Evolutionary conservation across 2,888 invertebrate genomes (phyloP).

Genomic region (Cephus runcator): DNA sequence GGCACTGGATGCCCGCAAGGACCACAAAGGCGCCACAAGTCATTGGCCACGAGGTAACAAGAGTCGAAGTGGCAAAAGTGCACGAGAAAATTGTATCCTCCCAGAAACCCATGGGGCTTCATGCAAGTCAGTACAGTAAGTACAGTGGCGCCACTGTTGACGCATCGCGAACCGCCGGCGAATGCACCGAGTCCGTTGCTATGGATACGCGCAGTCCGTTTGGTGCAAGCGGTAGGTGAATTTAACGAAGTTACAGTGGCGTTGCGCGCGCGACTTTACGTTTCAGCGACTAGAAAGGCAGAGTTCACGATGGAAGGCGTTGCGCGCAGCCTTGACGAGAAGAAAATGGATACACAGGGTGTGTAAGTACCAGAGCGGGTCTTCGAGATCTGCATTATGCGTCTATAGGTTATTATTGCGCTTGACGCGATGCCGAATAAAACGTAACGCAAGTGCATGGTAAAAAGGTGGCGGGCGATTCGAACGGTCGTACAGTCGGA

Average conservation of each 20-base stretch:
- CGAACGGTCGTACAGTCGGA: neutral
- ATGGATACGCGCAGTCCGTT: slow-evolving; percentile 9
- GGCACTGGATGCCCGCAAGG: neutral
- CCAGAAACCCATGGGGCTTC: neutral
- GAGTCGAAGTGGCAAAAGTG: neutral
- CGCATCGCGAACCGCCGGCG: slow-evolving; percentile 14
- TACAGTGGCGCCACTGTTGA: slow-evolving; percentile 21
- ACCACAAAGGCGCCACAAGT: neutral
- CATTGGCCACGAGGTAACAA: neutral
- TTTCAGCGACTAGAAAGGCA: neutral
- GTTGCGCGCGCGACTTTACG: neutral
- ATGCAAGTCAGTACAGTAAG: neutral
- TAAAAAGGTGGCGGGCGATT: neutral
- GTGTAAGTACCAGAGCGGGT: neutral
- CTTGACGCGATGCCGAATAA: neutral
- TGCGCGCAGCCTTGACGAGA: neutral
- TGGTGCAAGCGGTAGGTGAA: slow-evolving; percentile 1
- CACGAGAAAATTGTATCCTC: neutral
- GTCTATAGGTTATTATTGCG: neutral
- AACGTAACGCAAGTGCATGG: neutral
- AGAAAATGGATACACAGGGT: neutral
- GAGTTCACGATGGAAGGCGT: neutral
- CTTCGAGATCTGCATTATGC: neutral
- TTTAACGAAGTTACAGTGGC: neutral
- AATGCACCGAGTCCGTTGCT: slow-evolving; percentile 15